phyloP scores from a whole-genome alignment of 2,113 vertebrate species.

The Embiotoca jacksoni region DNA sequence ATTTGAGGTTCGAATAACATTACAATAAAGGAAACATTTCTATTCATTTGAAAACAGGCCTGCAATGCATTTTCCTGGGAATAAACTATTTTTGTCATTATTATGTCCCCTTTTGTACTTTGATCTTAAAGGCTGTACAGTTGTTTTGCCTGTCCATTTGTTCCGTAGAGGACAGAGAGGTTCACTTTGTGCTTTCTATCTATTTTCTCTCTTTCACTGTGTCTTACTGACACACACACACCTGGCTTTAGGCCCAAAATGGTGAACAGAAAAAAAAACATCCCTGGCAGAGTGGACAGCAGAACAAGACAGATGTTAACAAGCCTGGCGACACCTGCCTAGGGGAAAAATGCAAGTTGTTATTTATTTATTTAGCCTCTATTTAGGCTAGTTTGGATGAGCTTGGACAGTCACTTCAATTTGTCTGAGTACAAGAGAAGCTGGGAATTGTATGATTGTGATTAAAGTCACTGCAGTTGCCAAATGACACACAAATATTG shows the following conservation, averaged over 20 bases:
- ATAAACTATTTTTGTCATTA: not conserved
- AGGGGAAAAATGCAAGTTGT: slow-evolving; percentile 11
- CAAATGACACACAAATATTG: too few relatives aligned
- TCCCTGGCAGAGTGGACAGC: not conserved
- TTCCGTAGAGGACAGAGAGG: slow-evolving; percentile 4
- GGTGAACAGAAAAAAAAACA: too few relatives aligned
- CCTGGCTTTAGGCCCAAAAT: not conserved
- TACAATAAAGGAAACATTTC: slow-evolving; percentile 31
- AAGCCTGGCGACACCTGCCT: slow-evolving; percentile 30
- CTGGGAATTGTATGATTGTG: too few relatives aligned
- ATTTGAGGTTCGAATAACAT: slow-evolving; percentile 18
- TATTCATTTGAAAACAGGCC: not conserved
- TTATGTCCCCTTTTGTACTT: not conserved
- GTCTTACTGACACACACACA: not conserved
- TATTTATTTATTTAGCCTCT: slow-evolving; percentile 25
- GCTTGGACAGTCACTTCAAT: too few relatives aligned
- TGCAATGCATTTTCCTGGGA: not conserved
- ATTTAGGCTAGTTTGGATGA: not conserved
- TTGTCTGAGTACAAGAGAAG: too few relatives aligned
- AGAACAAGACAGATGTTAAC: slow-evolving; percentile 50
- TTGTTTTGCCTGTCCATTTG: slow-evolving; percentile 1
- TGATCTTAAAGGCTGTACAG: not conserved
- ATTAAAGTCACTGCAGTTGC: too few relatives aligned
- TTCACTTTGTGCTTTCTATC: not conserved
- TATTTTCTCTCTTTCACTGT: not conserved